phyloP scores from a whole-genome alignment of 2,797 vertebrate genomes.

The Denticeps clupeoides region DNA sequence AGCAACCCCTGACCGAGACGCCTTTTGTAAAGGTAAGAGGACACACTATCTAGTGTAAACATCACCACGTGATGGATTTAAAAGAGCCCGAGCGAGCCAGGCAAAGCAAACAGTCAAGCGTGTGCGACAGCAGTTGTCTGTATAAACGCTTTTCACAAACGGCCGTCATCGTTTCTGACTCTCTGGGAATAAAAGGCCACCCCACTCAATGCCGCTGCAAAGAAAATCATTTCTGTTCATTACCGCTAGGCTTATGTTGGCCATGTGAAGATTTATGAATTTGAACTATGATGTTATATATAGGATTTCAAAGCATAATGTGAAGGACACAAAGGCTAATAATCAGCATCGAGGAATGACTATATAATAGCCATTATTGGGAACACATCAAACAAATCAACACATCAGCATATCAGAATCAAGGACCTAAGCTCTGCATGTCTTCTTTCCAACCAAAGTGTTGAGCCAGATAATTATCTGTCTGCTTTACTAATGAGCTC shows the following conservation, averaged over 20 bases:
- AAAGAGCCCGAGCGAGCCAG: constrained; percentile 8
- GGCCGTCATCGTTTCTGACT: background rate
- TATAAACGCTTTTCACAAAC: constrained; percentile 7
- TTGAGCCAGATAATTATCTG: no score
- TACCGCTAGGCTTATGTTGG: background rate
- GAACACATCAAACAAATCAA: no score
- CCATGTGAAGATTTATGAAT: background rate
- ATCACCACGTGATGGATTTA: constrained; percentile 17
- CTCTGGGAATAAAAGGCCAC: constrained; percentile 14
- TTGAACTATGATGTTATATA: no score
- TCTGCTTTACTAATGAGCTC: no score
- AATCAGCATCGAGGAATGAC: no score
- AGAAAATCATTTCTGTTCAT: constrained; percentile 18
- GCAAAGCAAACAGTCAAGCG: constrained; percentile 23
- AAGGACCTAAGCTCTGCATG: no score
- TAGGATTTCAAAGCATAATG: no score
- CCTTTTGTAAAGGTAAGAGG: constrained; percentile 26
- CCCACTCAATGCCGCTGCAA: background rate
- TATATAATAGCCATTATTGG: no score
- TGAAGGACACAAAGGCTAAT: no score
- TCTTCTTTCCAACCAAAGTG: no score
- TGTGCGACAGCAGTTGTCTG: constrained; percentile 28
- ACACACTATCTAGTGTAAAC: constrained; percentile 35
- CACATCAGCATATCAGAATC: no score
- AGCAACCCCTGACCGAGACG: constrained; percentile 39